Evolutionary conservation across 1,140 invertebrate genomes (phyloP).

Genomic region (Microvelia longipes): DNA sequence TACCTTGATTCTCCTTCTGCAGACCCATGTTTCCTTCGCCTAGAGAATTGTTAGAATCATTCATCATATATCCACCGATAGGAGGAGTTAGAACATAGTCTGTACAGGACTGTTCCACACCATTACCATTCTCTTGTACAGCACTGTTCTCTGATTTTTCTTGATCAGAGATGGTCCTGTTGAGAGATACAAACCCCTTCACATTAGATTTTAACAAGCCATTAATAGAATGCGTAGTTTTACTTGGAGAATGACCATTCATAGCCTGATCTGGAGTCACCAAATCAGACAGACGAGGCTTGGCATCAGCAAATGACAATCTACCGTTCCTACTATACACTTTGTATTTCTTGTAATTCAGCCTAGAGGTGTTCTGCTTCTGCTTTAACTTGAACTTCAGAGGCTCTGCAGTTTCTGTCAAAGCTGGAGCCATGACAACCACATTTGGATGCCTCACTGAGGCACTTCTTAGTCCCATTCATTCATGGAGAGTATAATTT

Average conservation of each 20-base stretch:
- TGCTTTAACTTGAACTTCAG: constrained; percentile 34
- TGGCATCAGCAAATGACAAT: constrained; percentile 14
- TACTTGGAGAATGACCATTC: constrained; percentile 22
- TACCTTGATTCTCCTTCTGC: constrained; percentile 18
- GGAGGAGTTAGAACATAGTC: constrained; percentile 11
- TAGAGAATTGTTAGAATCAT: constrained; percentile 26
- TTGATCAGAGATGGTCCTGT: constrained; percentile 25
- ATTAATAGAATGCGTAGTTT: constrained; percentile 24
- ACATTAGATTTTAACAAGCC: constrained; percentile 13
- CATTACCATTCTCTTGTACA: constrained; percentile 9
- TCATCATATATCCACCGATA: constrained; percentile 32
- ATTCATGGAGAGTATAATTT: constrained; percentile 20
- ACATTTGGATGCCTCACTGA: constrained; percentile 37
- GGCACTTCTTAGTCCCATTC: constrained; percentile 26
- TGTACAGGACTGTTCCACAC: background rate
- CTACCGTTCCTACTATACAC: background rate
- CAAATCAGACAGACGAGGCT: constrained; percentile 5
- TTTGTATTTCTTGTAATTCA: background rate
- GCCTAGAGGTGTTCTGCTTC: background rate
- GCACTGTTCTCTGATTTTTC: constrained; percentile 10
- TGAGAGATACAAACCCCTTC: constrained; percentile 32
- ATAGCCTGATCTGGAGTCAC: constrained; percentile 8
- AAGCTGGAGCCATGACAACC: constrained; percentile 56
- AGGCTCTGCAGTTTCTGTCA: constrained; percentile 46
- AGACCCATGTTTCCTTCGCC: constrained; percentile 52